Percentiles rank a stretch among this genome's conserved stretches.
Conservation (phyloP, 2,888 invertebrate genomes). For the Holacanthella duospinosa region DNA sequence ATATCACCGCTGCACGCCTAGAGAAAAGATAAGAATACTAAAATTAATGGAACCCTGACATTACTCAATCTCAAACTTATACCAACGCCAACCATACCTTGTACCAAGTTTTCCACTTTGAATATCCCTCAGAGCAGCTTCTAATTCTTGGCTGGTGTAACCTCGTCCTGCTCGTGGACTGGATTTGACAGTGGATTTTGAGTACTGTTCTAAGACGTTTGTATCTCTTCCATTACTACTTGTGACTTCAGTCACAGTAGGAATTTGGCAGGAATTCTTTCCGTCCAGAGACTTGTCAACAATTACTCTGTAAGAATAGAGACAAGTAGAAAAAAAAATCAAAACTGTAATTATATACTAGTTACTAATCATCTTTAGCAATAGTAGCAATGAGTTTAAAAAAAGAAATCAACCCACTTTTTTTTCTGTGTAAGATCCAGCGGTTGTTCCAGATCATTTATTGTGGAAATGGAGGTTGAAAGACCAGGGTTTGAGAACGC, state of each 20-base stretch:
- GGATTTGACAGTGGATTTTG: constrained; percentile 11
- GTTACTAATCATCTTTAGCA: too few relatives aligned
- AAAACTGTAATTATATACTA: too few relatives aligned
- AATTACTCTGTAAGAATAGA: neutral
- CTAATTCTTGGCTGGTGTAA: constrained; percentile 92
- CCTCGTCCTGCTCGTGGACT: constrained; percentile 30
- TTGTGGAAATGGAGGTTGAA: neutral
- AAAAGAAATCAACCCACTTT: constrained; percentile 5
- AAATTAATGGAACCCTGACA: neutral
- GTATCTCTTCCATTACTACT: constrained; percentile 12
- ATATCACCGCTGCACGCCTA: constrained; percentile 76
- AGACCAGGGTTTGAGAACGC: neutral
- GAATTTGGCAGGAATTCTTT: neutral
- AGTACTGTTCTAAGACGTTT: neutral
- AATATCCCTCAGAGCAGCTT: constrained; percentile 86
- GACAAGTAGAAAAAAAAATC: neutral
- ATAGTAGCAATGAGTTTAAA: neutral
- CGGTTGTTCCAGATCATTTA: neutral
- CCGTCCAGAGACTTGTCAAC: constrained; percentile 2
- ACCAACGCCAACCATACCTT: too few relatives aligned
- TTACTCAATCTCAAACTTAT: too few relatives aligned
- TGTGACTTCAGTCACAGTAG: constrained; percentile 5
- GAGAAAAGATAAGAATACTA: neutral
- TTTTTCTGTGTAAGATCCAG: constrained; percentile 21
- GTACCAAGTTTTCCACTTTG: constrained; percentile 86